A percentile compares a stretch with the other conserved stretches of the same genome.
Evolutionary conservation across 2,888 invertebrate genomes (phyloP).

Genomic region (Argynnis bischoffii): DNA sequence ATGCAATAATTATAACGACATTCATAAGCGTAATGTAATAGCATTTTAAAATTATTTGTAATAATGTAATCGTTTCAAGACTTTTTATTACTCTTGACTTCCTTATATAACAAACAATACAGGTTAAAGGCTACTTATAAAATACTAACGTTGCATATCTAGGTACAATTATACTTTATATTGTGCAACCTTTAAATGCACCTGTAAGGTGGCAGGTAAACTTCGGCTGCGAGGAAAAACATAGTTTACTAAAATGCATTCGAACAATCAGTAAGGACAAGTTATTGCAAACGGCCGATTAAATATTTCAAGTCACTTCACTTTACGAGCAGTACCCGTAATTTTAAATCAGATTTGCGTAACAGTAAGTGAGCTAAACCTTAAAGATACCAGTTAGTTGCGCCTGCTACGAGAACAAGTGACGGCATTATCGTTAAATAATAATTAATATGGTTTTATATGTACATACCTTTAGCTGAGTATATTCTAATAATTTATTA

Average conservation of each 20-base stretch:
- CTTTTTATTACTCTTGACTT: too few relatives aligned
- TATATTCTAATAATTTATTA: too few relatives aligned
- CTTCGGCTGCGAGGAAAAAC: constrained; percentile 49
- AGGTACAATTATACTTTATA: neutral
- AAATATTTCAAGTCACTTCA: constrained; percentile 47
- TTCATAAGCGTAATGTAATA: too few relatives aligned
- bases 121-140: neutral
- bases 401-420: constrained; percentile 15
- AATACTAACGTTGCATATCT: neutral
- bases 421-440: constrained; percentile 17
- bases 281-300: constrained; percentile 47
- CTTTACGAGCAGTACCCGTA: constrained; percentile 43
- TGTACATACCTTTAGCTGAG: too few relatives aligned
- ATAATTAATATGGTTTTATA: constrained; percentile 2
- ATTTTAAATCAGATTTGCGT: constrained; percentile 50
- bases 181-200: neutral
- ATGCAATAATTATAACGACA: too few relatives aligned
- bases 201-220: constrained; percentile 5
- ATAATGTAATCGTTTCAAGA: too few relatives aligned
- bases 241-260: neutral
- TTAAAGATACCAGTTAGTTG: constrained; percentile 31
- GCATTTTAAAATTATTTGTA: too few relatives aligned
- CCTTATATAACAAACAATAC: too few relatives aligned
- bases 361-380: constrained; percentile 40
- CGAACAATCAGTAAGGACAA: constrained; percentile 45